phyloP scores from a whole-genome alignment of 2,797 vertebrate species.

The Cyprinella venusta region DNA sequence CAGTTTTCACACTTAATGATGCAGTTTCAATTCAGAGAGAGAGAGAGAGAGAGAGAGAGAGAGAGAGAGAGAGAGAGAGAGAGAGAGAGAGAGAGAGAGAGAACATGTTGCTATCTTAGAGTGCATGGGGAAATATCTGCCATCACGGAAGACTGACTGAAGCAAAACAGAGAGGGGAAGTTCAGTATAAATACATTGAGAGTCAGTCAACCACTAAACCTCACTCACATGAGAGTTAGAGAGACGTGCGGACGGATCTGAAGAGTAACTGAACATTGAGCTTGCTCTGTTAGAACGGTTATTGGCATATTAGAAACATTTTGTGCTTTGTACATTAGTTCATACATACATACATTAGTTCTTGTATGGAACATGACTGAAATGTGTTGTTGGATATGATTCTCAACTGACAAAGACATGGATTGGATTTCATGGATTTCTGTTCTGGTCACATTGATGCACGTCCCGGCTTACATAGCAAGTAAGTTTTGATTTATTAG shows the following conservation, averaged over 20 bases:
- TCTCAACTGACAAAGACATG: conserved; percentile 58
- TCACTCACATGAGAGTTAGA: conserved; percentile 37
- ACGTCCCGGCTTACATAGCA: conserved; percentile 56
- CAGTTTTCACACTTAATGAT: background rate
- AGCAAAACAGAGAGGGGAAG: conserved; percentile 38
- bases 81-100: background rate
- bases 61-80: background rate
- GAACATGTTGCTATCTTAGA: background rate
- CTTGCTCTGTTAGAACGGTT: background rate
- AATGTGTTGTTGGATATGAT: conserved; percentile 12
- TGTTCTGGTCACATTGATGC: conserved; percentile 55
- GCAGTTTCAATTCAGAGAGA: background rate
- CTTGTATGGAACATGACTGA: background rate
- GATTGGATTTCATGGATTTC: conserved; percentile 54
- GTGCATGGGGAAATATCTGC: conserved; percentile 8
- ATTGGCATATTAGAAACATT: background rate
- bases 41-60: background rate
- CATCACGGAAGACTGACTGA: conserved; percentile 22
- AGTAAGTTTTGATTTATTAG: conserved; percentile 62
- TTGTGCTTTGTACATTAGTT: too few species aligned
- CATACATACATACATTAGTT: too few species aligned
- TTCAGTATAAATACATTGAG: conserved; percentile 23
- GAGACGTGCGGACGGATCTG: conserved; percentile 57
- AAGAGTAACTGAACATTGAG: background rate
- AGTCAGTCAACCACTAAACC: background rate